Base-by-base conservation (phyloP, 2,113 vertebrate species). In the Thymallus thymallus region DNA sequence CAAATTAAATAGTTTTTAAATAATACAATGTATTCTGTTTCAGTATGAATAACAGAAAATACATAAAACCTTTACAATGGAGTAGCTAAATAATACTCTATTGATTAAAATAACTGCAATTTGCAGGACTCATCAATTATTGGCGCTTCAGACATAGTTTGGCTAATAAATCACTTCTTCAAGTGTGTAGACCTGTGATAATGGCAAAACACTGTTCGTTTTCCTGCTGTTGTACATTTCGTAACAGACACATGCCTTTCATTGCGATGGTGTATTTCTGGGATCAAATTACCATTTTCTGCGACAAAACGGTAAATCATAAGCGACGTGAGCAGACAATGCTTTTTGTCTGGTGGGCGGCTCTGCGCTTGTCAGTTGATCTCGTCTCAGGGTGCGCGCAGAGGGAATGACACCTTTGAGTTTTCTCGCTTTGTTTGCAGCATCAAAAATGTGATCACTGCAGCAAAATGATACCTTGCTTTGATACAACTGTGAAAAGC, bases 201-300 rank as follows among this genome's bases (percentile, higher is more conserved):
- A 66, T 30, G 24, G 13, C 29, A 51, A 65, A 30, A 65, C 26
- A 18, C 48, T 18, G 4, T 51, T 51, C 48, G 48, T 51, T 18
- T 51, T 51, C 16, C 5, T 51, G 26, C 6, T 66, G 64, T 32
- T 16, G 48, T 35, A 30, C 29, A 30, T 65, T 16, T 65, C 14
- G 26, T 29, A 65, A 65, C 29, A 30, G 4, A 13, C 63, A 18
- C 6, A 60, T n/a, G 20, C 5, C 29, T 18, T 66, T 66, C 26
- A 66, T 9, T 72, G 80, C 76, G 76, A 81, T 55, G 79, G 86
- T 41, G 55, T 83, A 79, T 84, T 86, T 79, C 74, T 72, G 85
- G 84, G 85, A 88, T 85, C 78, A 88, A 90, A 89, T 86, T 89
- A 88, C 89, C 88, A 89, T 90, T 86, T 91, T 91, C 86, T 90